phyloP scores from a whole-genome alignment of 2,113 vertebrate genomes.

The Rutilus rutilus region DNA sequence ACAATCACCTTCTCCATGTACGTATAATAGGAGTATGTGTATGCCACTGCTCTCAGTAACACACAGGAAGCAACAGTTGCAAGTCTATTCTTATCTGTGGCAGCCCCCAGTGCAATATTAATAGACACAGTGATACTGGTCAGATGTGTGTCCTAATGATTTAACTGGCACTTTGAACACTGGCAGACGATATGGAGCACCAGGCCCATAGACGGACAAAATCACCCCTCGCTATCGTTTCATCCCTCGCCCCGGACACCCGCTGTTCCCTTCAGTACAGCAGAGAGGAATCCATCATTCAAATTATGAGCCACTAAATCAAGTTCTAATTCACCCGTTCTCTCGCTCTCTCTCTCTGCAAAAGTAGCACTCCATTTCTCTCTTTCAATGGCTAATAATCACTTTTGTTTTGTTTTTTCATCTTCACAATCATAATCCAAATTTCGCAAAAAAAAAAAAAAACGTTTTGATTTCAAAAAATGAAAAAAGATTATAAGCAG shows the following conservation, averaged over 20 bases:
- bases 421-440: not conserved
- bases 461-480: not conserved
- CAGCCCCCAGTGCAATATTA: slow-evolving; percentile 64
- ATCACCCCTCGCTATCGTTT: not conserved
- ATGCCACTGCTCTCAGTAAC: not conserved
- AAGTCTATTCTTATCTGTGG: not conserved
- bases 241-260: not conserved
- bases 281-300: not conserved
- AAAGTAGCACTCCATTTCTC: not conserved
- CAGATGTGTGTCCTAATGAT: slow-evolving; percentile 62
- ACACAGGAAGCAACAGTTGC: not conserved
- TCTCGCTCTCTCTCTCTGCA: too few relatives aligned
- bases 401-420: not conserved
- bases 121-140: slow-evolving; percentile 57
- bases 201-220: not conserved
- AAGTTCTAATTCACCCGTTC: slow-evolving; percentile 8
- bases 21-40: not conserved
- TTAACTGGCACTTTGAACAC: slow-evolving; percentile 62
- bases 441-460: not conserved
- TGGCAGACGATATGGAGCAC: slow-evolving; percentile 50
- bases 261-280: not conserved
- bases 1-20: not conserved
- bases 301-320: slow-evolving; percentile 15
- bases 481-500: not conserved
- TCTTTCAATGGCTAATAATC: not conserved